Base-by-base conservation (phyloP, 2,888 invertebrate genomes). In the Drosophila acutilabella region DNA sequence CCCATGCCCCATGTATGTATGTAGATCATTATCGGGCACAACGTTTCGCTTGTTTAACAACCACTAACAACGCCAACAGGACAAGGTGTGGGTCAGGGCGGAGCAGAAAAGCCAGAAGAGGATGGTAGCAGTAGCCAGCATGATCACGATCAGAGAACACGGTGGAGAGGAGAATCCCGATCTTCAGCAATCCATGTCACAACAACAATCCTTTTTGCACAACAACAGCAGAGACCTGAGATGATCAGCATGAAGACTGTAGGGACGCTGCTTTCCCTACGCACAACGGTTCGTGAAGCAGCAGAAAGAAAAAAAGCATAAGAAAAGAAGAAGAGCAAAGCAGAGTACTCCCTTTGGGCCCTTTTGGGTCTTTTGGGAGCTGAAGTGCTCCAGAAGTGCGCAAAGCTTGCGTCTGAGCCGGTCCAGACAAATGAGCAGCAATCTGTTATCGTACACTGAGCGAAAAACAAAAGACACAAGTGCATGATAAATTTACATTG, bases 1-100 rank as follows among this genome's bases (percentile, higher is more conserved):
- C 65, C 64, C 66, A 74, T 85, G 84, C 52, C 65, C 66, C 66
- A 74, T 85, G 84, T 82, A 84, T 88, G 89, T 89, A 74, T 85
- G 84, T 82, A 84, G 89, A 87, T 89, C 75, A 85, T 89, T 87
- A 87, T 87, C 86, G 83, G 69, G 83, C 83, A 85, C 86, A 84
- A 80, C 69, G 81, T 72, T 81, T 89, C 82, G 87, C 90, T 89
- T 89, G 89, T 89, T 89, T 90, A 90, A 89, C 90, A 84, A 88
- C 83, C 82, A 68, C 83, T 73, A 88, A 88, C 83, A 84, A 87
- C 83, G 83, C 76, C 76, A 84, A 48, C 58, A 47, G 48, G 40
- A 40, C 48, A 33, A 30, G 44, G n/a, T n/a, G 42, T 14, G 33
- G 13, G n/a, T 11, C 52, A 18, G 36, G 42, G 40, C 30, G 13